Evolutionary conservation across 2,113 vertebrate genomes (phyloP).

Genomic region (Tetrax tetrax): DNA sequence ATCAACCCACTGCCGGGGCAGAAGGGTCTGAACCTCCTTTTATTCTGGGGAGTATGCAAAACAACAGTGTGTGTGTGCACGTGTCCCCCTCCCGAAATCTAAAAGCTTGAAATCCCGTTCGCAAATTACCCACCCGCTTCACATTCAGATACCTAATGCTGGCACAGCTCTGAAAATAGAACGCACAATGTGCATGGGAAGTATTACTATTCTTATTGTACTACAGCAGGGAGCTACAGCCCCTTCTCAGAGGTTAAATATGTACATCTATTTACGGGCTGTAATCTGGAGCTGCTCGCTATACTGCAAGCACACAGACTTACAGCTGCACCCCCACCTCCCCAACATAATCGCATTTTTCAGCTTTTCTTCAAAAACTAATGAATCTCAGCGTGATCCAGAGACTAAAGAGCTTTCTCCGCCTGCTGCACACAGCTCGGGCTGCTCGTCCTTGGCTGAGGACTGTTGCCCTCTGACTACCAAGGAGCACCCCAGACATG

Average conservation of each 20-base stretch:
- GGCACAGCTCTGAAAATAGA: constrained; percentile 35
- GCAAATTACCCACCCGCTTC: background rate
- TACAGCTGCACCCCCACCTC: background rate
- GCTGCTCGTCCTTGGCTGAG: background rate
- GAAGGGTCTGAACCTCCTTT: background rate
- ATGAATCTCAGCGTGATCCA: background rate
- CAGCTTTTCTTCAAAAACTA: constrained; percentile 4
- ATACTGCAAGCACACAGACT: background rate
- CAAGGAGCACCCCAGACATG: constrained; percentile 29
- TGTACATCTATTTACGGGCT: background rate
- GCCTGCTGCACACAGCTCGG: background rate
- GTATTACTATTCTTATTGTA: constrained; percentile 12
- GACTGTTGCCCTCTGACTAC: background rate
- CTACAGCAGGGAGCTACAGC: constrained; percentile 14
- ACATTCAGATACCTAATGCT: background rate
- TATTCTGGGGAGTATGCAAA: background rate
- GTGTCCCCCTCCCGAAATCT: background rate
- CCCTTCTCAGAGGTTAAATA: constrained; percentile 17
- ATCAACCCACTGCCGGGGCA: background rate
- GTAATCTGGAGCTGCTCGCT: background rate
- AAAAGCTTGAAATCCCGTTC: background rate
- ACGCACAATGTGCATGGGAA: background rate
- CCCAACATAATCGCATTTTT: background rate
- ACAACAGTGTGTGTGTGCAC: background rate
- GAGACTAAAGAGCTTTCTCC: background rate